phyloP scores from a whole-genome alignment of 2,113 vertebrate species.

The Pterophyllum scalare region DNA sequence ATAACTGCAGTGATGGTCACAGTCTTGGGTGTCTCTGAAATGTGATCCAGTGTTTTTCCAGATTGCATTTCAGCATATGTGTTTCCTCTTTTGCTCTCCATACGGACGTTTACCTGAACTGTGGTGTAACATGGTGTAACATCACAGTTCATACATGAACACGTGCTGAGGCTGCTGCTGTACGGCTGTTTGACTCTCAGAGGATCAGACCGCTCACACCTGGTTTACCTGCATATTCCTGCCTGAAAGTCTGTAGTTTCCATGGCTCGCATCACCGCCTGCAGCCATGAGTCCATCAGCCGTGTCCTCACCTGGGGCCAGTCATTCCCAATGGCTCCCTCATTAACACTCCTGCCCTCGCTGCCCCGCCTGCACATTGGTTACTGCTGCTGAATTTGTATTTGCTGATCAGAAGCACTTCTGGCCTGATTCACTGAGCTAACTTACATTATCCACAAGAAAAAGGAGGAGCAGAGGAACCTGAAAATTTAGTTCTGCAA shows the following conservation, averaged over 20 bases:
- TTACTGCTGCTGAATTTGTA: not conserved
- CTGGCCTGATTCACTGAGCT: no score
- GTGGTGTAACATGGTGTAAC: no score
- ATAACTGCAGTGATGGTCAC: no score
- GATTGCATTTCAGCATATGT: not conserved
- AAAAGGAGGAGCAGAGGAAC: no score
- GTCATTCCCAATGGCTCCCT: constrained; percentile 18
- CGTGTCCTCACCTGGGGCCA: constrained; percentile 21
- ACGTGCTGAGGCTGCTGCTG: not conserved
- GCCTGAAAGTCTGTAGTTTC: not conserved
- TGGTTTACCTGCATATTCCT: not conserved
- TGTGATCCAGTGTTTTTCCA: no score
- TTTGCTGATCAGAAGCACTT: no score
- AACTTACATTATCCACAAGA: no score
- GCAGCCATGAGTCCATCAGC: constrained; percentile 38
- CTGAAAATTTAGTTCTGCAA: not conserved
- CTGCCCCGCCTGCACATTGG: not conserved
- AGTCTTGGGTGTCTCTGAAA: no score
- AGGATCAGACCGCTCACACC: not conserved
- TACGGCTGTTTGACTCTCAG: not conserved
- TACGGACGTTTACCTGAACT: not conserved
- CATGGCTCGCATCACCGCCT: constrained; percentile 32
- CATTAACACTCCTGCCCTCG: constrained; percentile 14
- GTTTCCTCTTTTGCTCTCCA: not conserved
- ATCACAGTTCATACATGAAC: not conserved